Conservation (phyloP, 2,113 vertebrate species). For the Urocitellus parryii region DNA sequence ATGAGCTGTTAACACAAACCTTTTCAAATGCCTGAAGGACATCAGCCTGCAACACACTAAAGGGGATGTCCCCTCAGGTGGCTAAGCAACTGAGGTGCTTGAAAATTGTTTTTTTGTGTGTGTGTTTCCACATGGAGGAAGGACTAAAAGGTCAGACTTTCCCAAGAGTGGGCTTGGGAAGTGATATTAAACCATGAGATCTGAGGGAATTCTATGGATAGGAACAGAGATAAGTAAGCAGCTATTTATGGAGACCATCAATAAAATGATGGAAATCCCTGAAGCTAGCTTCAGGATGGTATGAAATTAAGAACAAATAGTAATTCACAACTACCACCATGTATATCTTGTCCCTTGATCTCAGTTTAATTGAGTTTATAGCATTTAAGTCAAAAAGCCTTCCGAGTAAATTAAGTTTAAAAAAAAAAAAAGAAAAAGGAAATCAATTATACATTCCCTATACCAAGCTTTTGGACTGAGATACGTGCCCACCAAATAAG, state of each 20-base stretch:
- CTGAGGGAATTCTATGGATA: constrained; percentile 1
- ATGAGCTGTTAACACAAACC: neutral
- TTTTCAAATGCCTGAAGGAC: neutral
- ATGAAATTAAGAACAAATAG: constrained; percentile 20
- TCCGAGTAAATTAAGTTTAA: constrained; percentile 51
- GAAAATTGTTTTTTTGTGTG: neutral
- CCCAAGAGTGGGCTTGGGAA: neutral
- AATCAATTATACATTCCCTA: neutral
- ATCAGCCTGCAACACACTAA: neutral
- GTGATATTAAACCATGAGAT: neutral
- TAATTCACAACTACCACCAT: neutral
- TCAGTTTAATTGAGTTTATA: constrained; percentile 55
- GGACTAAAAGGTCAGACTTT: neutral
- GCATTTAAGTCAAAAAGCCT: neutral
- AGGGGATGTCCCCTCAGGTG: neutral
- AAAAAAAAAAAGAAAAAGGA: neutral
- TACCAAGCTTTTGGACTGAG: neutral
- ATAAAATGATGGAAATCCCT: neutral
- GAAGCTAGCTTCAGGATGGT: neutral
- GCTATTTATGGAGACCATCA: neutral
- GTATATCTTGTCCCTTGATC: neutral
- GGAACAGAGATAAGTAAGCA: neutral
- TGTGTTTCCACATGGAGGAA: neutral
- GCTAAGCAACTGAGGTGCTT: neutral
- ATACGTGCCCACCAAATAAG: neutral